These are phyloP conservation scores for Labrus mixtus DNA, from an alignment of 2,113 vertebrate genomes.

Conservation along the genomic window DNA sequence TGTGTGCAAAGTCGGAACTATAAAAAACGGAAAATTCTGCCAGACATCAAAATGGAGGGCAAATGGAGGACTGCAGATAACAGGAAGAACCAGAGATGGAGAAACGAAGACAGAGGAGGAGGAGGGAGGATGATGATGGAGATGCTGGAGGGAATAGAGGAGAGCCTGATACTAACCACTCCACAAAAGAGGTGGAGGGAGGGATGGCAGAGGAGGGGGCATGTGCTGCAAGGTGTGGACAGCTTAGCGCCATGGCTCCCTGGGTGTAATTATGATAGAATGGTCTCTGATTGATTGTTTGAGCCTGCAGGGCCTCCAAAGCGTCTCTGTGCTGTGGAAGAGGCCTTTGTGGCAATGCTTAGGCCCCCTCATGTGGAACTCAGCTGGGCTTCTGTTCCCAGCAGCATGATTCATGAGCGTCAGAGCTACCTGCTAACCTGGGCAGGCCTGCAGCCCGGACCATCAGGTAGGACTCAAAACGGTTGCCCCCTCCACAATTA, in stretches of 20 bases:
- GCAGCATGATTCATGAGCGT: conserved; percentile 79
- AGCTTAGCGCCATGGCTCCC: conserved; percentile 45
- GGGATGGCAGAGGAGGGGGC: conserved; percentile 18
- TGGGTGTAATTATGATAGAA: conserved; percentile 71
- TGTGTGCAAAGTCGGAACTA: conserved; percentile 15
- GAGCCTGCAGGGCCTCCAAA: conserved; percentile 65
- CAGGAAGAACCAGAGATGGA: conserved; percentile 11
- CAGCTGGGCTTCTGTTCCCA: conserved; percentile 62
- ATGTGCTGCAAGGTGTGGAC: conserved; percentile 58
- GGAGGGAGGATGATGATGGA: conserved; percentile 34
- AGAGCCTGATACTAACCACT: conserved; percentile 24
- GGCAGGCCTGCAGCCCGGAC: conserved; percentile 64
- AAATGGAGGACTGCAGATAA: conserved; percentile 20
- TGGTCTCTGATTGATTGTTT: conserved; percentile 76
- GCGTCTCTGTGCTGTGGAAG: conserved; percentile 57
- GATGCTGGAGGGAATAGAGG: conserved; percentile 33
- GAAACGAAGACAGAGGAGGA: conserved; percentile 8
- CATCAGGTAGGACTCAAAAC: conserved; percentile 80
- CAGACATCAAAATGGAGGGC: conserved; percentile 51
- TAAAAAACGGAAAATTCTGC: conserved; percentile 7
- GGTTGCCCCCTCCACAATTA: conserved; percentile 76
- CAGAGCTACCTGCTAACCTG: conserved; percentile 67
- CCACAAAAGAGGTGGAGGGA: conserved; percentile 34
- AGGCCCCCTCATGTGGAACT: conserved; percentile 47
- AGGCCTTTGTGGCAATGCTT: conserved; percentile 57